Evolutionary conservation across 2,797 vertebrate species (phyloP).

Genomic region (Eulemur rubriventer): DNA sequence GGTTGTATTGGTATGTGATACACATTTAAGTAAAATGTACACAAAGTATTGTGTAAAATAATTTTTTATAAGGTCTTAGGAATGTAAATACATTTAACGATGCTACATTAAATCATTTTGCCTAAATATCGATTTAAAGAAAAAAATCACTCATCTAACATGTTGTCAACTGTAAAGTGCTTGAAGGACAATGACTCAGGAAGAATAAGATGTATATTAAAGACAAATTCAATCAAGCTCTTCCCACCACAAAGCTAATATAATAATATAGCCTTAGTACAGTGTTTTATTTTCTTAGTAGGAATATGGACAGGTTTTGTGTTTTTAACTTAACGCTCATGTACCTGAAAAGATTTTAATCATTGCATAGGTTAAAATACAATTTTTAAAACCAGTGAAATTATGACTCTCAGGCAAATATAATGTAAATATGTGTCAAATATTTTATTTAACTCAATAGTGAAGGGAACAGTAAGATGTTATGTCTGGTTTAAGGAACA

Average conservation of each 20-base stretch:
- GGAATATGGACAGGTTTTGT: background rate
- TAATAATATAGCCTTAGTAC: background rate
- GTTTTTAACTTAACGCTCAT: background rate
- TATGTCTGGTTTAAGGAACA: background rate
- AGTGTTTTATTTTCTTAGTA: constrained; percentile 7
- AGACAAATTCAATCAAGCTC: background rate
- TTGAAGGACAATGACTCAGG: background rate
- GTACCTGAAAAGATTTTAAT: background rate
- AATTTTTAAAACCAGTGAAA: background rate
- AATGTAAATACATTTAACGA: background rate
- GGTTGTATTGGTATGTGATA: background rate
- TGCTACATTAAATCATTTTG: background rate
- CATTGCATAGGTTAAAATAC: background rate
- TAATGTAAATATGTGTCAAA: background rate
- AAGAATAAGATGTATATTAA: background rate
- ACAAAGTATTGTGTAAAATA: background rate
- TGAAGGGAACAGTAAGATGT: background rate
- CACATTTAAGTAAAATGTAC: background rate
- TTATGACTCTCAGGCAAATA: background rate
- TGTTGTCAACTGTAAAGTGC: background rate
- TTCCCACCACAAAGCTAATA: background rate
- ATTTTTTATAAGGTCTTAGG: background rate
- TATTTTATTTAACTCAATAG: background rate
- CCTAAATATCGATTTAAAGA: background rate
- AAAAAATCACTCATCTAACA: background rate